Conservation (phyloP, 1,140 invertebrate genomes). For the Melipona quadrifasciata region DNA sequence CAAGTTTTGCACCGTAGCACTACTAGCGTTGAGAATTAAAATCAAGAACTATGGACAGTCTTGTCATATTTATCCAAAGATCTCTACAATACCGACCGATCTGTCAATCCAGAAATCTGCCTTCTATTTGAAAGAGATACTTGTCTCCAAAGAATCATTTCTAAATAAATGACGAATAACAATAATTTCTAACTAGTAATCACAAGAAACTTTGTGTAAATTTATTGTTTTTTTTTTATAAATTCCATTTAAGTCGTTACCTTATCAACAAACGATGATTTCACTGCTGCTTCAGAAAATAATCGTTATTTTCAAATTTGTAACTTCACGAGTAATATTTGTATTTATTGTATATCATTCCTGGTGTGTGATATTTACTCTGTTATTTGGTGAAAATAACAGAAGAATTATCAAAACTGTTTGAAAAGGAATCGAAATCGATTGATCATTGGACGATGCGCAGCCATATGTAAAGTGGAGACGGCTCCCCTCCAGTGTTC, state of each 20-base stretch:
- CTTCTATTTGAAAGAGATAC: background rate
- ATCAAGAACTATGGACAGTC: too few relatives aligned
- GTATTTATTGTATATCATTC: background rate
- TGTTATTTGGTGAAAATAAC: accelerated
- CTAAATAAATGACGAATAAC: background rate
- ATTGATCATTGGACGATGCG: slow-evolving; percentile 12
- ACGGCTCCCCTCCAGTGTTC: slow-evolving; percentile 17
- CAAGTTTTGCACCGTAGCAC: too few relatives aligned
- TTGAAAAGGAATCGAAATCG: background rate
- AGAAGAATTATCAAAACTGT: background rate
- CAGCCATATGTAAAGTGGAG: slow-evolving; percentile 27
- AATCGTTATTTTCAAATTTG: too few relatives aligned
- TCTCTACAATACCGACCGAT: slow-evolving; percentile 34
- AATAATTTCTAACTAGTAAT: background rate
- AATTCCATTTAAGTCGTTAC: background rate
- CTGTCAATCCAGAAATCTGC: background rate
- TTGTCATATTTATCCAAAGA: background rate
- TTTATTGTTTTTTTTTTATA: background rate
- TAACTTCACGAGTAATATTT: too few relatives aligned
- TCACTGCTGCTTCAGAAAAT: background rate
- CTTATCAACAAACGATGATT: background rate
- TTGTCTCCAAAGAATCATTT: too few relatives aligned
- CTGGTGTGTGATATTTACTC: background rate
- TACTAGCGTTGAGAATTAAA: too few relatives aligned
- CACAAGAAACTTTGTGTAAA: background rate